phyloP scores from a whole-genome alignment of 2,888 invertebrate species.

The Margaritifera margaritifera region DNA sequence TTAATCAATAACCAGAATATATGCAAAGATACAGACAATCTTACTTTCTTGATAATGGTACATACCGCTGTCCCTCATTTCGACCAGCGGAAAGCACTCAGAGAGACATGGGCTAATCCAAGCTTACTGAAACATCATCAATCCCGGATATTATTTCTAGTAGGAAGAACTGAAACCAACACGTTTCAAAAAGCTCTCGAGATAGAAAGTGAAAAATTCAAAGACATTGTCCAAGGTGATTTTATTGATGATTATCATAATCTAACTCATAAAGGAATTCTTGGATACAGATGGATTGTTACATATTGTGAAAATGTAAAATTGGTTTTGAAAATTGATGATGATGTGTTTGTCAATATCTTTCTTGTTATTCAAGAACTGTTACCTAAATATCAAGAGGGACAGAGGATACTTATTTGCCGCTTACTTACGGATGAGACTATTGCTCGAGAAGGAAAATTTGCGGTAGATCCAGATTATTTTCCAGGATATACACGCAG shows the following conservation, averaged over 20 bases:
- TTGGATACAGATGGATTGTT: no score
- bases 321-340: slow-evolving; percentile 52
- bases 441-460: no score
- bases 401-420: no score
- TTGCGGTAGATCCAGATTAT: neutral
- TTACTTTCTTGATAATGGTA: no score
- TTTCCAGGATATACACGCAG: neutral
- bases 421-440: no score
- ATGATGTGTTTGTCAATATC: slow-evolving; percentile 53
- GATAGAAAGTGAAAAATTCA: slow-evolving; percentile 41
- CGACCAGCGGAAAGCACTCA: no score
- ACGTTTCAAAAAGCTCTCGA: slow-evolving; percentile 34
- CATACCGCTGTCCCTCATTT: no score
- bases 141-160: slow-evolving; percentile 42
- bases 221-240: slow-evolving; percentile 52
- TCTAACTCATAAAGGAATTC: no score
- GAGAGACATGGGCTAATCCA: slow-evolving; percentile 48
- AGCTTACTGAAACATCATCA: slow-evolving; percentile 20
- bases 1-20: no score
- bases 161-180: slow-evolving; percentile 33
- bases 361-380: slow-evolving; percentile 37
- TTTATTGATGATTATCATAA: no score
- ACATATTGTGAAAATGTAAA: slow-evolving; percentile 44
- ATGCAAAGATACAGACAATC: no score
- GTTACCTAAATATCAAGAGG: no score